Base-by-base conservation (phyloP, 2,888 invertebrate genomes). In the Xestia rhomboidea region DNA sequence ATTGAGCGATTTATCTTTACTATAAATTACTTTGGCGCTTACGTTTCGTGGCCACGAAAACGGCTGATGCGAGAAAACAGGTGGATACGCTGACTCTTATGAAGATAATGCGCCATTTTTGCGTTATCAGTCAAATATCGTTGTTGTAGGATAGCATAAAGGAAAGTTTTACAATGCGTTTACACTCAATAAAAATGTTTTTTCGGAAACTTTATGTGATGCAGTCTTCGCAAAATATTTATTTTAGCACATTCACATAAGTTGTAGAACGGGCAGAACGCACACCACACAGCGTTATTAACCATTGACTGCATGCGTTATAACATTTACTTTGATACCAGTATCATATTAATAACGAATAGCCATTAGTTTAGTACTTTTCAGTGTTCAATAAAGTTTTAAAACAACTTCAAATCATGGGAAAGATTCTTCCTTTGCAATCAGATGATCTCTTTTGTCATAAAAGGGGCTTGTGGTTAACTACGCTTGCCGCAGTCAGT, bases 21-120 rank as follows among this genome's bases (percentile, higher is more conserved):
- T 77, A 87, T 90, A 89, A 87, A 90, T 89, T 85, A 88, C 79
- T 84, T 82, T 84, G 76, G 76, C 84, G 79, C 84, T 85, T 81
- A 68, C 68, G 24, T 74, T 62, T 80, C 80, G 77, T 34, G 83
- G 88, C 86, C 74, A 84, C 15, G 24, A 84, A 11, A 78, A 46
- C n/a, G 0, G 34, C 67, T 54, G 24, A 0, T 10, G 38, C 30
- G 27, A n/a, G 13, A 30, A 8, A 24, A 21, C n/a, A 21, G 2
- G 15, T 2, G 1, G 1, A 34, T 34, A 27, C 62, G 63, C 60
- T 66, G 15, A 6, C 27, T n/a, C 27, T 68, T 78, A 38, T 68
- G 5, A 41, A 44, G 5, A 7, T 21, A 11, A 44, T 44, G 44
- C 21, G 21, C 21, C 1, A 24, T 11, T 34, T 34, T 49, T 24